These are phyloP conservation scores for Trypoxylus dichotomus DNA, from an alignment of 1,140 invertebrate genomes.

Conservation along the genomic window DNA sequence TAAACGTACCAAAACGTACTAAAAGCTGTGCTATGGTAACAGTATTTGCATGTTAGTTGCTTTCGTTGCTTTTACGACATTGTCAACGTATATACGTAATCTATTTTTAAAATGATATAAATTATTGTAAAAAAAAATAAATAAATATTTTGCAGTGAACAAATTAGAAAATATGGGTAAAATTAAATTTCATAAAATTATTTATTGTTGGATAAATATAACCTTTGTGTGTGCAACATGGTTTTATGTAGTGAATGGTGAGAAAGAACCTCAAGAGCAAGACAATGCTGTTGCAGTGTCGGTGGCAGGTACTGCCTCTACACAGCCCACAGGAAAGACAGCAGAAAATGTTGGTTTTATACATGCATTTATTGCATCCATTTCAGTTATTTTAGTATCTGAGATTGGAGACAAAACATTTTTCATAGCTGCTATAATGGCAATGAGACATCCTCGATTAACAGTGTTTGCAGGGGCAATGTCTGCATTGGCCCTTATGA, in stretches of 20 bases:
- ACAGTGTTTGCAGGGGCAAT: constrained; percentile 94
- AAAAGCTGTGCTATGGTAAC: too few species aligned
- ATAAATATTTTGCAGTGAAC: background rate
- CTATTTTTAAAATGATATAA: constrained; percentile 13
- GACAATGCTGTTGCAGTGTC: constrained; percentile 1
- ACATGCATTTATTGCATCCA: constrained; percentile 91
- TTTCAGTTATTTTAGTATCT: constrained; percentile 96
- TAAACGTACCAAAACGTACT: too few species aligned
- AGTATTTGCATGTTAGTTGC: too few species aligned
- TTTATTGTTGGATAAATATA: background rate
- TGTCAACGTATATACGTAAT: background rate
- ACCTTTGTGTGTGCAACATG: background rate
- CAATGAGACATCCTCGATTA: constrained; percentile 93
- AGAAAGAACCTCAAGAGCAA: constrained; percentile 32
- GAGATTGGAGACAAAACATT: constrained; percentile 99
- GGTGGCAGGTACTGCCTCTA: background rate
- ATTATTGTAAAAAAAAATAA: background rate
- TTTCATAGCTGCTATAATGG: constrained; percentile 99
- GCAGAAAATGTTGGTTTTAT: constrained; percentile 72
- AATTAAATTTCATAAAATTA: background rate
- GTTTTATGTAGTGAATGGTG: constrained; percentile 23
- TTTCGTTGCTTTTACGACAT: background rate
- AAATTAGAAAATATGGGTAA: background rate
- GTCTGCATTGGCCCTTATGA: constrained; percentile 91
- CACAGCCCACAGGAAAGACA: background rate